phyloP scores from a whole-genome alignment of 2,797 vertebrate species.

The Loris lydekkerianus region DNA sequence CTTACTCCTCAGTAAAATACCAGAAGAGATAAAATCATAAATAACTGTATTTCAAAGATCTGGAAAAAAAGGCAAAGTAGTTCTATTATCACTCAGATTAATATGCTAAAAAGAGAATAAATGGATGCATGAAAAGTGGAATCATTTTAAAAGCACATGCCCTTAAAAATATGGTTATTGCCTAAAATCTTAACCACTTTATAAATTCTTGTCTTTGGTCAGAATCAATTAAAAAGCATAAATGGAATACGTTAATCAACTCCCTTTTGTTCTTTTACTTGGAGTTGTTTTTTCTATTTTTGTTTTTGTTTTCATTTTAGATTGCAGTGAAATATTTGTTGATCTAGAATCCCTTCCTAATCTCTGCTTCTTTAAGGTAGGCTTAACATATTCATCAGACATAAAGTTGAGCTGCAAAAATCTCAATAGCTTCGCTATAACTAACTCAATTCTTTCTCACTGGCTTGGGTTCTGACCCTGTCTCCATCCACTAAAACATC shows the following conservation, averaged over 20 bases:
- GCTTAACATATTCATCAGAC: not conserved
- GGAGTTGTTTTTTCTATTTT: not conserved
- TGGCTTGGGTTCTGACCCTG: not conserved
- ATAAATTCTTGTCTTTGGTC: not conserved
- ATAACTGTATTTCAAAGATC: not conserved
- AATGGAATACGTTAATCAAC: not conserved
- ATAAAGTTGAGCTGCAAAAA: not conserved
- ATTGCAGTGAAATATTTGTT: not conserved
- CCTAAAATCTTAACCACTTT: not conserved
- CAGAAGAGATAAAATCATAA: not conserved
- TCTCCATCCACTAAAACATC: not conserved
- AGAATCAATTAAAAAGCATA: not conserved
- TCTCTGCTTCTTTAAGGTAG: not conserved
- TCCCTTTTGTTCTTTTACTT: not conserved
- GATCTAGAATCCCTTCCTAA: not conserved
- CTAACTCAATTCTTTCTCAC: not conserved
- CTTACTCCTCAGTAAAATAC: slow-evolving; percentile 6
- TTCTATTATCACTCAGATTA: not conserved
- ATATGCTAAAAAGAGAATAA: not conserved
- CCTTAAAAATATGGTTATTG: not conserved
- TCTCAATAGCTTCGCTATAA: not conserved
- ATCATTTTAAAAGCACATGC: not conserved
- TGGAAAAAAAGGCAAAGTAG: not conserved
- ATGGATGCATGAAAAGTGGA: not conserved
- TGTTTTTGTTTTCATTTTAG: not conserved